Conservation (phyloP, 2,113 vertebrate species). For the Datnioides undecimradiatus region DNA sequence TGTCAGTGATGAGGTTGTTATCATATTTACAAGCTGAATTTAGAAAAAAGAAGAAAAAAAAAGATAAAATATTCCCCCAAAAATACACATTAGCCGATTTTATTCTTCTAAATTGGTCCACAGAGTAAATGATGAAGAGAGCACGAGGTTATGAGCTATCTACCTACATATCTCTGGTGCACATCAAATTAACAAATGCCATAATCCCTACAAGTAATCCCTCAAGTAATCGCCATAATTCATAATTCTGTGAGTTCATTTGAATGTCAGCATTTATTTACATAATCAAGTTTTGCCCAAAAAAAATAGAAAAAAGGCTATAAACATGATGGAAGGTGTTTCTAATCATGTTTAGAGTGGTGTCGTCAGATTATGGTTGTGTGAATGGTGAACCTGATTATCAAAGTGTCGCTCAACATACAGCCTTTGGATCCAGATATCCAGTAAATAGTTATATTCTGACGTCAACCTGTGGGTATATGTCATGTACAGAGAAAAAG, state of each 20-base stretch:
- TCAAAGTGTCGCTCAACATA: conserved; percentile 16
- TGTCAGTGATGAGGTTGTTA: conserved; percentile 22
- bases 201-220: conserved; percentile 62
- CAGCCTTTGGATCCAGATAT: conserved; percentile 10
- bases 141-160: conserved; percentile 45
- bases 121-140: conserved; percentile 54
- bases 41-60: conserved; percentile 52
- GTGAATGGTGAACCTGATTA: conserved; percentile 37
- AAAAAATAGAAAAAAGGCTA: neutral
- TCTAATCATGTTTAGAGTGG: conserved; percentile 43
- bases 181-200: conserved; percentile 69
- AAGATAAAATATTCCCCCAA: conserved; percentile 44
- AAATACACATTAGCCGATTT: conserved; percentile 59
- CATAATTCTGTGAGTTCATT: conserved; percentile 61
- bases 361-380: conserved; percentile 19
- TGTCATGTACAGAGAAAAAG: conserved; percentile 16
- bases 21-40: conserved; percentile 73
- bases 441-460: neutral
- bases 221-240: conserved; percentile 60
- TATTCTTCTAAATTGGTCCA: conserved; percentile 62
- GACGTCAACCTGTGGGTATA: conserved; percentile 10
- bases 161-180: conserved; percentile 47
- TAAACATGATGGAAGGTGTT: conserved; percentile 43
- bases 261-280: conserved; percentile 75
- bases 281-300: conserved; percentile 63